Evolutionary conservation across 1,140 invertebrate genomes (phyloP).

Genomic region (Antheraea pernyi): DNA sequence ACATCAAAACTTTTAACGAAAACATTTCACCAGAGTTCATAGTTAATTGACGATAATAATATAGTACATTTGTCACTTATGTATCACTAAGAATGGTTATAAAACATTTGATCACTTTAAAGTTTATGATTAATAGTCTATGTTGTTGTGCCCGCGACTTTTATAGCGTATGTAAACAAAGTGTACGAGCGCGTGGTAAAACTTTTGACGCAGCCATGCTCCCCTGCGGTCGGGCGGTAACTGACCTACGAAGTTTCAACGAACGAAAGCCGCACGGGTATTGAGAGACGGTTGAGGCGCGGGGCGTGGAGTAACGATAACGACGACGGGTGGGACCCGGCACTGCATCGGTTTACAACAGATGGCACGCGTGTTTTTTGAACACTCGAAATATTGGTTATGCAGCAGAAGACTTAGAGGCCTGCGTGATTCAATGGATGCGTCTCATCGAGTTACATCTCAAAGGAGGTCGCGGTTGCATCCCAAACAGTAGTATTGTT

Average conservation of each 20-base stretch:
- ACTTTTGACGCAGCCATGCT: constrained; percentile 77
- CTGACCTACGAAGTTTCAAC: constrained; percentile 80
- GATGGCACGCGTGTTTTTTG: constrained; percentile 76
- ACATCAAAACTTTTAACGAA: constrained; percentile 77
- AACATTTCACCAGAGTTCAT: constrained; percentile 71
- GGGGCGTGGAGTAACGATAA: constrained; percentile 46
- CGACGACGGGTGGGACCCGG: constrained; percentile 64
- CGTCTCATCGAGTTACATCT: constrained; percentile 64
- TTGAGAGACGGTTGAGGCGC: constrained; percentile 45
- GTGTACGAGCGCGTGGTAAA: constrained; percentile 68
- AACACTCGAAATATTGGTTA: constrained; percentile 73
- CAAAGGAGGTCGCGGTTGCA: constrained; percentile 62
- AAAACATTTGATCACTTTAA: constrained; percentile 53
- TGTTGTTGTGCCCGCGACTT: constrained; percentile 52
- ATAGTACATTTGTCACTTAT: constrained; percentile 70
- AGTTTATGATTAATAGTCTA: constrained; percentile 47
- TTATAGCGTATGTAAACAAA: constrained; percentile 74
- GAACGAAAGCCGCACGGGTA: constrained; percentile 76
- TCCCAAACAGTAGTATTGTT: constrained; percentile 43
- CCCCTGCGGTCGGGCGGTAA: constrained; percentile 78
- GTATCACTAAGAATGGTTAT: constrained; percentile 44
- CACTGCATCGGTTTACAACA: constrained; percentile 74
- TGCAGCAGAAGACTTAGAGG: constrained; percentile 65
- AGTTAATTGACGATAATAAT: constrained; percentile 61
- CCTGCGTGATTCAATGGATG: constrained; percentile 68